phyloP scores from a whole-genome alignment of 2,888 invertebrate species.

The Acanthosoma haemorrhoidale region DNA sequence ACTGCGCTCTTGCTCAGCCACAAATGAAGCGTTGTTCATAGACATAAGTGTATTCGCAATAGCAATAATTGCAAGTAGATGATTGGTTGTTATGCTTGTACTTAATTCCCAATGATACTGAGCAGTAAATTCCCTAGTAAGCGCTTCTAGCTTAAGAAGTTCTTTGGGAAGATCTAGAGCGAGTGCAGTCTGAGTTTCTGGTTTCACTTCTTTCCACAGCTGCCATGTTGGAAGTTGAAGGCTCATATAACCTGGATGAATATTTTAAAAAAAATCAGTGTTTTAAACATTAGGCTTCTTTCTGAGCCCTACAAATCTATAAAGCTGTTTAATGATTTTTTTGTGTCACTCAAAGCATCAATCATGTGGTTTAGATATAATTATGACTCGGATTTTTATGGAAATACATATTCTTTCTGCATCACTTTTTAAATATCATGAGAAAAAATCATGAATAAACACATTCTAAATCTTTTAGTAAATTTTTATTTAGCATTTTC shows the following conservation, averaged over 20 bases:
- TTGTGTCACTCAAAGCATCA: too few species aligned
- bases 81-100: constrained; percentile 90
- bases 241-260: constrained; percentile 73
- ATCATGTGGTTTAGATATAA: too few species aligned
- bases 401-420: too few species aligned
- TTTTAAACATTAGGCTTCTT: too few species aligned
- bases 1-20: constrained; percentile 78
- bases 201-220: constrained; percentile 45
- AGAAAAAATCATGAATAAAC: too few species aligned
- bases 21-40: constrained; percentile 92
- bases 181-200: constrained; percentile 38
- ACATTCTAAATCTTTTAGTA: too few species aligned
- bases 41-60: constrained; percentile 96
- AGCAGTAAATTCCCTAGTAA: constrained; percentile 76
- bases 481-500: too few species aligned
- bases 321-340: too few species aligned
- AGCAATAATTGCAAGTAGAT: constrained; percentile 88
- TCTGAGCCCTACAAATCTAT: too few species aligned
- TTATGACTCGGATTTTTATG: too few species aligned
- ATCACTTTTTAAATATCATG: too few species aligned
- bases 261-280: too few species aligned
- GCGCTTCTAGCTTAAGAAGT: constrained; percentile 65
- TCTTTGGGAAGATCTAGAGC: constrained; percentile 61
- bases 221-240: constrained; percentile 86
- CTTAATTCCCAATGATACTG: constrained; percentile 94